These are phyloP conservation scores for Brachyptera risi DNA, from an alignment of 2,888 invertebrate species.

Conservation along the genomic window DNA sequence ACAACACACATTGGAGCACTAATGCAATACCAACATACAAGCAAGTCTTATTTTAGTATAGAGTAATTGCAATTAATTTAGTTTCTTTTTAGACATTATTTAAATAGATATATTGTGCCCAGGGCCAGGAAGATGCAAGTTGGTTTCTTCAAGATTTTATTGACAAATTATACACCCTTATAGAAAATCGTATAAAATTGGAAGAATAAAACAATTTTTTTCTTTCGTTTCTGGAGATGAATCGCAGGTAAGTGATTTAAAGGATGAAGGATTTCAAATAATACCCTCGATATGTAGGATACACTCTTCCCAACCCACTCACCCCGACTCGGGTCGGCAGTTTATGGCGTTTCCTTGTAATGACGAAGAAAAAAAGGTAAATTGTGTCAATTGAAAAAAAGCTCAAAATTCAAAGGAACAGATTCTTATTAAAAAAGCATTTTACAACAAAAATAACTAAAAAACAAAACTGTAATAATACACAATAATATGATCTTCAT, in stretches of 20 bases:
- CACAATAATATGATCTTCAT: conserved; percentile 21
- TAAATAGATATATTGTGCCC: conserved; percentile 16
- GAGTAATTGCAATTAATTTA: neutral
- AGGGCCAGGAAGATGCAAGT: conserved; percentile 31
- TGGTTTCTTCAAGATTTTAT: neutral
- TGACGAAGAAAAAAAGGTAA: too few relatives aligned
- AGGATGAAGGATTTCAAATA: neutral
- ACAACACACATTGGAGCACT: neutral
- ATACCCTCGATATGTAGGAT: conserved; percentile 23
- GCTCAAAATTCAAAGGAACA: conserved; percentile 67
- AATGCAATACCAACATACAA: neutral
- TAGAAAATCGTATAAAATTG: conserved; percentile 28
- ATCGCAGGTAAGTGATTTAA: neutral
- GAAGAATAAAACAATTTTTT: conserved; percentile 7
- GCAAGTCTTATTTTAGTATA: conserved; percentile 1
- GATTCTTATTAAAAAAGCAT: conserved; percentile 66
- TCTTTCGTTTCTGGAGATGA: too few relatives aligned
- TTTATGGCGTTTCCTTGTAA: too few relatives aligned
- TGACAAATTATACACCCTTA: neutral
- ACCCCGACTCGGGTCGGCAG: neutral
- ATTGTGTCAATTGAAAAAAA: conserved; percentile 61
- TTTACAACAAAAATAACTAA: conserved; percentile 71
- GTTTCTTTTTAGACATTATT: conserved; percentile 2
- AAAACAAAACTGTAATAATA: conserved; percentile 63
- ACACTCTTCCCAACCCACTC: neutral